Percentiles rank a stretch among this genome's conserved stretches.
These are phyloP conservation scores for Simalia tracyae DNA, from an alignment of 2,797 vertebrate genomes.

Conservation along the genomic window DNA sequence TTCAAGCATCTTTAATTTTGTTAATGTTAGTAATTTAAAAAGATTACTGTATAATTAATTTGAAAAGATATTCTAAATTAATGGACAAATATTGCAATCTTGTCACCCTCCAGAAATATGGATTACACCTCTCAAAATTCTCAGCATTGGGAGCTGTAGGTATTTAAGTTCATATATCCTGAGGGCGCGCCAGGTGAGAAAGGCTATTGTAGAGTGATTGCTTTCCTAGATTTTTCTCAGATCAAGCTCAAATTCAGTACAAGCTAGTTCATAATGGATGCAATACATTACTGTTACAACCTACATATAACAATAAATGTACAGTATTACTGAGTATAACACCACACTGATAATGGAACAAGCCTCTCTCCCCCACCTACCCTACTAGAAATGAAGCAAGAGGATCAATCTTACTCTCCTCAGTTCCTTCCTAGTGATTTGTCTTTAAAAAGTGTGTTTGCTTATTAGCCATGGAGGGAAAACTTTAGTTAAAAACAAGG, in stretches of 20 bases:
- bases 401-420: background rate
- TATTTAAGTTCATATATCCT: background rate
- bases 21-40: background rate
- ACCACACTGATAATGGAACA: background rate
- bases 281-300: background rate
- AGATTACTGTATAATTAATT: background rate
- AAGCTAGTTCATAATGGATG: background rate
- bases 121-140: background rate
- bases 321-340: background rate
- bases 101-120: background rate
- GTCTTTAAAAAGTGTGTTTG: background rate
- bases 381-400: background rate
- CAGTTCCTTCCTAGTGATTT: background rate
- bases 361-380: background rate
- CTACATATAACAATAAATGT: background rate
- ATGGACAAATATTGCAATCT: background rate
- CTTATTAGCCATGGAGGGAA: background rate
- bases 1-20: background rate
- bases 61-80: background rate
- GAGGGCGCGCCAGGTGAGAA: background rate
- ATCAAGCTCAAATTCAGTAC: background rate
- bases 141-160: background rate
- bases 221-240: background rate
- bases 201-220: background rate
- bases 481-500: background rate